Evolutionary conservation across 2,888 invertebrate genomes (phyloP), one percentile per base, ranked within the genome.

Genomic region (Bursaphelenchus okinawaensis): DNA sequence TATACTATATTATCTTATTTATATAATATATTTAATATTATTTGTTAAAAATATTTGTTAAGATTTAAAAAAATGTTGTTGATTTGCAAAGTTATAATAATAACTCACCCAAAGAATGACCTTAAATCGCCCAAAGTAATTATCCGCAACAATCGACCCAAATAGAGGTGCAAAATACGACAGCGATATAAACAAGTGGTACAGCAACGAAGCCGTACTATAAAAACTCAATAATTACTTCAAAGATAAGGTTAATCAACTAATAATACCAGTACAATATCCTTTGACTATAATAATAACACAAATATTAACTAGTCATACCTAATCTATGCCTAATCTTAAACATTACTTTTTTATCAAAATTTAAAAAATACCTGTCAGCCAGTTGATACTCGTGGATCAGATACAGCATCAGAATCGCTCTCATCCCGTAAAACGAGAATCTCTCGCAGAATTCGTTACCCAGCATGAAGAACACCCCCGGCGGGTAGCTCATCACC

Each of bases 121-220:
- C 3, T 65, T 58, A 58, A 75, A 77, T 26, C 73, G 67, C 23
- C 95, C 95, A 51, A 93, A 86, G 86, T 88, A 89, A 66, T 92
- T 91, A 84, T 98, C 96, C 0, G 96, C 93, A 54, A 96, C 85
- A 81, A 95, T 90, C 51, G 95, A 95, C 7, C 96, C 96, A 51
- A 93, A 79, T 1, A 93, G 77, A 0, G 93, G 93, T 72, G 91
- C 91, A 84, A 93, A 89, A 86, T 91, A 98, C 19, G 91, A 91
- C 76, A 94, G 86, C 88, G 91, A 91, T 0, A 89, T 89, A 84
- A 94, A 96, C 4, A 88, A 85, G 83, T 98, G 98, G 84, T 90
- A 98, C 67, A 93, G 87, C 65, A 92, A 88, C 1, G 92, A 94
- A 0, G 95, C 89, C 0, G 87, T 87, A 74, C 40, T 40, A 40